Evolutionary conservation across 2,797 vertebrate genomes (phyloP).

Genomic region (Melanotaenia boesemani): DNA sequence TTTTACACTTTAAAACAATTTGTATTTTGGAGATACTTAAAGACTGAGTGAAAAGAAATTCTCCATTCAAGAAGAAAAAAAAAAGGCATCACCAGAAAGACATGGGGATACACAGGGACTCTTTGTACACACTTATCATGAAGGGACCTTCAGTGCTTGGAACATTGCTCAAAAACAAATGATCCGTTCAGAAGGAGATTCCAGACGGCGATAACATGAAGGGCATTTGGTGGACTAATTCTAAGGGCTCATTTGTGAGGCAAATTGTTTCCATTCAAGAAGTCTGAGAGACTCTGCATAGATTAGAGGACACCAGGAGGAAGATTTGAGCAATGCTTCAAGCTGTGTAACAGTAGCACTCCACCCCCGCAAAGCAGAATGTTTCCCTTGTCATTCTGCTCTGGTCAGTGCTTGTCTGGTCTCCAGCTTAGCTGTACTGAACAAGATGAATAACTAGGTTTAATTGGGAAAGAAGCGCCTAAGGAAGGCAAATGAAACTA

Average conservation of each 20-base stretch:
- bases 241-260: slow-evolving; percentile 75
- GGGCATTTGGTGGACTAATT: slow-evolving; percentile 69
- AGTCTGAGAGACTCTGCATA: slow-evolving; percentile 57
- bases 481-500: slow-evolving; percentile 30
- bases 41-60: slow-evolving; percentile 15
- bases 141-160: slow-evolving; percentile 71
- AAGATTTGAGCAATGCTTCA: slow-evolving; percentile 29
- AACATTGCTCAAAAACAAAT: slow-evolving; percentile 78
- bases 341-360: slow-evolving; percentile 64
- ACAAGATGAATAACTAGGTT: slow-evolving; percentile 60
- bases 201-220: slow-evolving; percentile 70
- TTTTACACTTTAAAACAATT: slow-evolving; percentile 38
- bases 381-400: slow-evolving; percentile 66
- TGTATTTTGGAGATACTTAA: slow-evolving; percentile 42
- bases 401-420: slow-evolving; percentile 47
- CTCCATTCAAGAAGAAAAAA: slow-evolving; percentile 30
- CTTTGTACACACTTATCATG: slow-evolving; percentile 70
- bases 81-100: slow-evolving; percentile 51
- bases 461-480: slow-evolving; percentile 56
- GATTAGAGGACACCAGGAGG: slow-evolving; percentile 56
- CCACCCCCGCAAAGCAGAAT: slow-evolving; percentile 51
- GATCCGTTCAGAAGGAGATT: slow-evolving; percentile 75
- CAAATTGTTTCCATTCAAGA: slow-evolving; percentile 79
- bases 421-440: slow-evolving; percentile 48
- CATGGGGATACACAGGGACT: slow-evolving; percentile 54